phyloP scores from a whole-genome alignment of 2,797 vertebrate genomes.

The Falco peregrinus region DNA sequence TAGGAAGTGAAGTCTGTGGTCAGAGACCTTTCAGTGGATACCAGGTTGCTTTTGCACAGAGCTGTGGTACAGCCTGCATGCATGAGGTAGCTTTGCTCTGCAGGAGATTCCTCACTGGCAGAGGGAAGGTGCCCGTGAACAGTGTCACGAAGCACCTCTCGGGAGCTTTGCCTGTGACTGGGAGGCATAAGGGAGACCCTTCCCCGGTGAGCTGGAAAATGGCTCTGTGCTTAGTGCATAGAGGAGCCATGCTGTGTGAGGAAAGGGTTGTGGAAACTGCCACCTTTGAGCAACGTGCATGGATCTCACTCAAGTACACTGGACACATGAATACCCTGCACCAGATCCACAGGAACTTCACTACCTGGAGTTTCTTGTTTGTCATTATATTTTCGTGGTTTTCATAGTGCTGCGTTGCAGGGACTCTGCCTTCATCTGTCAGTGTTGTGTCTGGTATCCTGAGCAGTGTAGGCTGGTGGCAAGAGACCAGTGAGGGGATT shows the following conservation, averaged over 20 bases:
- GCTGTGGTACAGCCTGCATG: background rate
- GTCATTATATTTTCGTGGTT: background rate
- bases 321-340: background rate
- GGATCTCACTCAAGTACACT: background rate
- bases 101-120: background rate
- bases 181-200: background rate
- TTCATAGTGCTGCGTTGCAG: background rate
- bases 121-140: background rate
- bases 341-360: background rate
- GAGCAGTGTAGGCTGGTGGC: background rate
- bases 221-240: fast-evolving
- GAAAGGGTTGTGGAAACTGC: background rate
- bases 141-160: background rate
- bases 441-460: background rate
- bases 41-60: background rate
- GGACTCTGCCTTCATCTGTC: background rate
- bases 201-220: background rate
- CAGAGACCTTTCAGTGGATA: background rate
- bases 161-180: background rate
- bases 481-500: background rate
- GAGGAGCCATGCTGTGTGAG: background rate
- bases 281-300: fast-evolving
- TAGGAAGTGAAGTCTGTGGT: background rate
- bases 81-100: fast-evolving
- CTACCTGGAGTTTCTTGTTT: background rate